A percentile compares a stretch with the other conserved stretches of the same genome.
Evolutionary conservation across 2,113 vertebrate genomes (phyloP).

Genomic region (Leptosomus discolor): DNA sequence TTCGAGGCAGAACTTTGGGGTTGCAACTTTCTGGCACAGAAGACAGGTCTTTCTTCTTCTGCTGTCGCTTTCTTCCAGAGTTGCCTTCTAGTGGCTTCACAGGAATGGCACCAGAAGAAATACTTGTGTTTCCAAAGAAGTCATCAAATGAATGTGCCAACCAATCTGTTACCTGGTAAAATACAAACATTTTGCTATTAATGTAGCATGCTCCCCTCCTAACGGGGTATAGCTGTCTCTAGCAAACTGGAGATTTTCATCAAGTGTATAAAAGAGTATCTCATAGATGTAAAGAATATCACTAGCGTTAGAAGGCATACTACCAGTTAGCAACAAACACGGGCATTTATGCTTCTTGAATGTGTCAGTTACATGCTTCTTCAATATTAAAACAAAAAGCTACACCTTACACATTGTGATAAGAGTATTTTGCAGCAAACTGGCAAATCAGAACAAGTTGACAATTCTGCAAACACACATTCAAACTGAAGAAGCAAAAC

Average conservation of each 20-base stretch:
- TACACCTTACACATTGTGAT: not conserved
- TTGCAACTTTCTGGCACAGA: constrained; percentile 34
- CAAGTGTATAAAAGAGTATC: not conserved
- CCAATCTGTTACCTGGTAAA: constrained; percentile 75
- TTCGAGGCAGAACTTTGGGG: constrained; percentile 59
- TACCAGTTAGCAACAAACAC: not conserved
- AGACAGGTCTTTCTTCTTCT: constrained; percentile 19
- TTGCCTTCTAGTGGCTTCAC: not conserved
- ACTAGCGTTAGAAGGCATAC: not conserved
- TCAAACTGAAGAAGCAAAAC: not conserved
- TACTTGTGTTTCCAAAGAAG: constrained; percentile 49
- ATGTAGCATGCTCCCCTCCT: too few relatives aligned
- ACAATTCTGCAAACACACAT: not conserved
- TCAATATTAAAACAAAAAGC: not conserved
- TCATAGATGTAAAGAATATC: not conserved
- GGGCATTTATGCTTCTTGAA: not conserved
- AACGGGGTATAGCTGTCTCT: not conserved
- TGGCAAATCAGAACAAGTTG: not conserved
- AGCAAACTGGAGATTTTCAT: not conserved
- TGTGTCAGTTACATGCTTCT: fast-evolving
- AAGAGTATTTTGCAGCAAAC: not conserved
- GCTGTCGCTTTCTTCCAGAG: not conserved
- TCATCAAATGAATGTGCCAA: constrained; percentile 82
- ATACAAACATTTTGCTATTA: not conserved
- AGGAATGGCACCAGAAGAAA: not conserved